phyloP scores from a whole-genome alignment of 1,140 invertebrate species.

The Macrotrachela quadricornifera region DNA sequence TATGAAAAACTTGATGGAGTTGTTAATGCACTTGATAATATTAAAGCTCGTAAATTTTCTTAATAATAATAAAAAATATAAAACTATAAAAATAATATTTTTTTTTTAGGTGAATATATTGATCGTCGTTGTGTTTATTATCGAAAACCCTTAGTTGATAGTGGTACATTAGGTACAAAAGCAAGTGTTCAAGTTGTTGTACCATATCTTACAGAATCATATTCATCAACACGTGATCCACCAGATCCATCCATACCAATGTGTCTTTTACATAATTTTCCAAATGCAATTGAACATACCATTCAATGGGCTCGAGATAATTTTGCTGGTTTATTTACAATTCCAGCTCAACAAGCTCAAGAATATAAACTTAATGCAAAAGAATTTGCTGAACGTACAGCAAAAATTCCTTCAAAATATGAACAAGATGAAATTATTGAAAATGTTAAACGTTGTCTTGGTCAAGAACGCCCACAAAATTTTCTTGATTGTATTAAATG shows the following conservation, averaged over 20 bases:
- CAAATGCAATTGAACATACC: constrained; percentile 95
- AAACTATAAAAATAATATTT: too few species aligned
- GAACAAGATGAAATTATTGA: constrained; percentile 69
- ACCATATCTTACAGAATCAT: constrained; percentile 71
- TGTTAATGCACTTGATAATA: constrained; percentile 87
- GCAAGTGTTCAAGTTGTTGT: constrained; percentile 91
- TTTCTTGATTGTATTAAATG: constrained; percentile 72
- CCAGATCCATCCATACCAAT: constrained; percentile 96
- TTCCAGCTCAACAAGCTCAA: constrained; percentile 66
- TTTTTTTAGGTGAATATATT: constrained; percentile 40
- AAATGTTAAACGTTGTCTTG: constrained; percentile 58
- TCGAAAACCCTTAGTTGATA: constrained; percentile 78
- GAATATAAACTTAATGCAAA: constrained; percentile 55
- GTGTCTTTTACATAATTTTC: constrained; percentile 95
- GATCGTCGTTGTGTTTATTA: constrained; percentile 93
- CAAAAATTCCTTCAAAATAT: constrained; percentile 55
- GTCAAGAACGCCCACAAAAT: constrained; percentile 56
- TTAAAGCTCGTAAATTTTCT: constrained; percentile 65
- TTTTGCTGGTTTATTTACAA: constrained; percentile 80
- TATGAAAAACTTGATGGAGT: constrained; percentile 78
- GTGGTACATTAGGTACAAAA: constrained; percentile 93
- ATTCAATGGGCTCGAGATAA: constrained; percentile 88
- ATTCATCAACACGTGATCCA: constrained; percentile 90
- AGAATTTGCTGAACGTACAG: constrained; percentile 42
- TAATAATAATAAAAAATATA: too few species aligned